Evolutionary conservation across 2,797 vertebrate genomes (phyloP), one percentile per base, ranked within the genome.

Genomic region (Rhincodon typus): DNA sequence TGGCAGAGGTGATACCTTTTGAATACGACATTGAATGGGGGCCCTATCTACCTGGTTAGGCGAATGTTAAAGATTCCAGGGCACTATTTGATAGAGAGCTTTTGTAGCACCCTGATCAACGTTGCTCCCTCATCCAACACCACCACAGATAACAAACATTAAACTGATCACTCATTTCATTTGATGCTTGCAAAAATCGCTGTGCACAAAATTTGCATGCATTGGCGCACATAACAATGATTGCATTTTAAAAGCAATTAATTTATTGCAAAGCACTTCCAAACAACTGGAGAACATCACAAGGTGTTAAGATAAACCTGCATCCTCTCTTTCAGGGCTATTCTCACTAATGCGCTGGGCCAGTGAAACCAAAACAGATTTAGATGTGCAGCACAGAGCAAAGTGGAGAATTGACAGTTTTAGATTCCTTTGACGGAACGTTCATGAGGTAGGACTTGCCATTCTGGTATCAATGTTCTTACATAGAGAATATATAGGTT

Each of bases 161-260:
- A 42, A 93, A 93, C 62, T 69, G 23, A 66, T 21, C 62, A 42
- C 25, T 69, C 57, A 69, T 42, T 93, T 93, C 0, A 93, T 69
- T 93, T 93, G 90, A 62, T 42, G 90, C 90, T 93, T 42, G 90
- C 21, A n/a, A n/a, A 66, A 69, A 93, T 12, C 69, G 90, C 90
- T 13, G n/a, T 93, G 57, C 57, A 93, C 19, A 93, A 93, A 93
- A 93, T n/a, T 69, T 25, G n/a, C n/a, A 62, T 66, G 90, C 90
- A 69, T 93, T 93, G 67, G 90, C 90, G n/a, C 38, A 93, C 62
- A 10, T 66, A 50, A 53, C 86, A 53, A 13, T 67, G 62, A n/a
- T 62, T 93, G 62, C n/a, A 25, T 93, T 93, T 93, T 93, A 23
- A 69, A 93, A 38, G 66, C 90, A 38, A 93, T 67, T 25, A 69